Base-by-base conservation (phyloP, 30 jellyfish, hydroid and myxozoan genomes). In the Cassiopea xamachana region DNA sequence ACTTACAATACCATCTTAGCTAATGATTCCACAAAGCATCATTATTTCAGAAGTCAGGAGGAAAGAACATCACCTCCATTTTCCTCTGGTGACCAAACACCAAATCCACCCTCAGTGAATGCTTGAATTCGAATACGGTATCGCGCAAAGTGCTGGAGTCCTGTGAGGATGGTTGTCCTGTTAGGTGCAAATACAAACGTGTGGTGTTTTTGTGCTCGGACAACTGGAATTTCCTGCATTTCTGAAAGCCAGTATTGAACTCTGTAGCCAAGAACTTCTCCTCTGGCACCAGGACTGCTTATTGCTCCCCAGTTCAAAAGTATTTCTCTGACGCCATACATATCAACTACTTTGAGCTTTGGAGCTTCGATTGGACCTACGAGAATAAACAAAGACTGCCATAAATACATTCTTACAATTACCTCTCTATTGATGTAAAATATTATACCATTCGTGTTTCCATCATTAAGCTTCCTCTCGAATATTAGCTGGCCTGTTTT, bases 31-130 rank as follows among this genome's bases (percentile, higher is more conserved):
- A 27, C 39, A 27, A 27, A 27, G 39, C 39, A 27, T 27, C 39
- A 27, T 27, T 27, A 27, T 27, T 27, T 0, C 0, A 69, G 78
- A 18, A 4, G 78, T 17, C 7, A 17, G 17, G 15, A 69, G 0
- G 78, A 14, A 4, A 69, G 7, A 69, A 27, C 39, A 5, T 43
- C 48, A 84, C 92, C 92, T 51, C 86, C 92, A 18, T 48, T 45
- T 7, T 49, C 46, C 48, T 51, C 49, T 50, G 45, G 18, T 5
- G 92, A 84, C 69, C 78, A 72, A 47, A 84, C 71, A 55, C 92
- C 92, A 73, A 44, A 70, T 16, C 92, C 92, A 46, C 92, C 92
- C 72, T 84, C 92, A 2, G 92, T 84, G 68, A 67, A 84, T 7
- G 92, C 92, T 39, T 47, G 69, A 1, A 84, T 84, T 2, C 79